These are phyloP conservation scores for Megastigmus dorsalis DNA, from an alignment of 2,888 invertebrate species.

Conservation along the genomic window DNA sequence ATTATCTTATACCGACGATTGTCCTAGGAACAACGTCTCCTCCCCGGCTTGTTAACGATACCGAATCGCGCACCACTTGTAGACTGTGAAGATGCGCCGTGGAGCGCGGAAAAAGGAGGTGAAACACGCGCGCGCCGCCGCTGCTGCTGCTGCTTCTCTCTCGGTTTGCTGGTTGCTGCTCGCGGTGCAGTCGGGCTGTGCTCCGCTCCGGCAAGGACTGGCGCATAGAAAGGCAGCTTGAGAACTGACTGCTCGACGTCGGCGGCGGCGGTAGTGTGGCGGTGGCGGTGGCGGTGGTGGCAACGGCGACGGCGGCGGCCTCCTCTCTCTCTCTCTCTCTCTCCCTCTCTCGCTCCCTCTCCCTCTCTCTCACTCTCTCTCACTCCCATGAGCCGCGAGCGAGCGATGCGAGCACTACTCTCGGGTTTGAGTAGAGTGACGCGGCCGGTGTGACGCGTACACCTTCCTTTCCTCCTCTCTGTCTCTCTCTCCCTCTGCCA, in stretches of 20 bases:
- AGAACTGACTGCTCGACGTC: conserved; percentile 69
- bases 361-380: conserved; percentile 5
- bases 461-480: conserved; percentile 56
- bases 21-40: background rate
- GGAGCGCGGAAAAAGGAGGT: background rate
- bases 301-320: conserved; percentile 46
- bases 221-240: conserved; percentile 70
- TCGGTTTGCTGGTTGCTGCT: no score
- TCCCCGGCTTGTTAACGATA: background rate
- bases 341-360: conserved; percentile 58
- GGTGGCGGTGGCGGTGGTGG: conserved; percentile 37
- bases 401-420: conserved; percentile 45
- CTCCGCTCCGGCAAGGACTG: conserved; percentile 66
- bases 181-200: conserved; percentile 59
- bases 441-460: conserved; percentile 71
- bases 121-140: background rate
- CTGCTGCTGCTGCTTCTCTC: no score
- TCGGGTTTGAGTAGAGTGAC: conserved; percentile 68
- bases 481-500: background rate
- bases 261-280: conserved; percentile 55
- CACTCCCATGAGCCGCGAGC: background rate
- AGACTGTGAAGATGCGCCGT: background rate
- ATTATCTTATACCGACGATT: no score
- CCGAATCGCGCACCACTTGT: no score
- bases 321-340: conserved; percentile 56